phyloP scores from a whole-genome alignment of 2,888 invertebrate genomes.

The Ganaspis brasiliensis region DNA sequence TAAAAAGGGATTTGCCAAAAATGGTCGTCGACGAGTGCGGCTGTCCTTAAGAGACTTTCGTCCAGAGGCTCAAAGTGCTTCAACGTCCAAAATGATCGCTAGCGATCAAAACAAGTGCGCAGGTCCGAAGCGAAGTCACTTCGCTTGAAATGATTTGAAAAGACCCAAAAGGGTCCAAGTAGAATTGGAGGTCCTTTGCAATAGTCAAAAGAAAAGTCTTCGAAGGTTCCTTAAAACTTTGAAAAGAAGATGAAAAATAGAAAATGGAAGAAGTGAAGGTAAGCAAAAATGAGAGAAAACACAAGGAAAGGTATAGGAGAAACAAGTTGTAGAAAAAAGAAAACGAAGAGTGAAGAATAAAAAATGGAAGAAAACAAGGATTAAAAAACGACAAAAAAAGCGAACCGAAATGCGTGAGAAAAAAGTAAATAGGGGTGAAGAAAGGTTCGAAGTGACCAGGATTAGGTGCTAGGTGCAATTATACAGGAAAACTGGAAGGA shows the following conservation, averaged over 20 bases:
- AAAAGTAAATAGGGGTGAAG: too few relatives aligned
- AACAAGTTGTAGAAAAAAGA: too few relatives aligned
- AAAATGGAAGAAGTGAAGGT: not conserved
- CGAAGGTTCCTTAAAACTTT: not conserved
- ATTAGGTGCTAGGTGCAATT: slow-evolving; percentile 23
- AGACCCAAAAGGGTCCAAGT: not conserved
- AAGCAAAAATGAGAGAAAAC: too few relatives aligned
- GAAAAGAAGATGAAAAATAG: too few relatives aligned
- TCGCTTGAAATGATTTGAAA: not conserved
- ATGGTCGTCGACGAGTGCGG: slow-evolving; percentile 98
- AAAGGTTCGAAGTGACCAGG: slow-evolving; percentile 12
- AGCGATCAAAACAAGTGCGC: slow-evolving; percentile 12
- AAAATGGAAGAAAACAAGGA: not conserved
- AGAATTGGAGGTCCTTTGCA: slow-evolving; percentile 7
- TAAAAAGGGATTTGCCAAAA: slow-evolving; percentile 96
- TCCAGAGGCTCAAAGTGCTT: slow-evolving; percentile 24
- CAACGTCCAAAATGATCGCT: slow-evolving; percentile 25
- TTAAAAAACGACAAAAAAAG: not conserved
- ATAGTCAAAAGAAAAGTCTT: not conserved
- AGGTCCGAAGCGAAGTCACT: slow-evolving; percentile 17
- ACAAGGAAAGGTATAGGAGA: too few relatives aligned
- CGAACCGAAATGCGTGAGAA: too few relatives aligned
- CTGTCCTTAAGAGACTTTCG: slow-evolving; percentile 85
- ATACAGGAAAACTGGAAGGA: slow-evolving; percentile 17
- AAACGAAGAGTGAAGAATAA: not conserved